These are phyloP conservation scores for Podocnemis expansa DNA, from an alignment of 2,113 vertebrate species.

Conservation along the genomic window DNA sequence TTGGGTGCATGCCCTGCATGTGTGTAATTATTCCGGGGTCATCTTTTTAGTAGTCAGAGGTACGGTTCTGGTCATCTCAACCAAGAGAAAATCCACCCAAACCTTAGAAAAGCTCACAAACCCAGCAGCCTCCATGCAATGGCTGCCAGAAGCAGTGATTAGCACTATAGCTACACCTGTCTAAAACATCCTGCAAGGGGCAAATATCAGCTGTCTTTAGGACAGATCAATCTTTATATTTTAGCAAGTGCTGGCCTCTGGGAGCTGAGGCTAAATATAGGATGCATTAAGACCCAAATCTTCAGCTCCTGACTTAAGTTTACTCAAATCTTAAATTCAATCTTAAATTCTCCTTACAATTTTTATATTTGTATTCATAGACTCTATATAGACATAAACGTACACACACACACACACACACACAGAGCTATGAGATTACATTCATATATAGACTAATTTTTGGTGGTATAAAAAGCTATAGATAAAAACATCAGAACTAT, in stretches of 20 bases:
- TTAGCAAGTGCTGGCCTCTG: not conserved
- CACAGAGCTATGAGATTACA: no score
- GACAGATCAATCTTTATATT: not conserved
- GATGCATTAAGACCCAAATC: not conserved
- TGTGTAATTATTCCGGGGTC: not conserved
- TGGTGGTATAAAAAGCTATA: no score
- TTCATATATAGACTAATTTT: no score
- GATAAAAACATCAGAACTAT: no score
- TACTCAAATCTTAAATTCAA: not conserved
- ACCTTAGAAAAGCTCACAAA: fast-evolving
- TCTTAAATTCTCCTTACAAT: no score
- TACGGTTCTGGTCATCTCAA: not conserved
- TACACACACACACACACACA: no score
- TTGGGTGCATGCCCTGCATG: fast-evolving
- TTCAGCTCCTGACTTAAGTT: not conserved
- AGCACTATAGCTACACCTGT: not conserved
- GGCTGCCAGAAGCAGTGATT: not conserved
- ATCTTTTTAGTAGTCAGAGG: not conserved
- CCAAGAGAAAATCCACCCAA: not conserved
- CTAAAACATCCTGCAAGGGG: fast-evolving
- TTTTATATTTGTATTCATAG: no score
- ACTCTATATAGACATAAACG: no score
- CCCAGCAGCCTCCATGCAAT: fast-evolving
- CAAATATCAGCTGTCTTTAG: fast-evolving
- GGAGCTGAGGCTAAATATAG: not conserved